Evolutionary conservation across 2,113 vertebrate species (phyloP), one percentile per base, ranked within the genome.

Genomic region (Salvator merianae): DNA sequence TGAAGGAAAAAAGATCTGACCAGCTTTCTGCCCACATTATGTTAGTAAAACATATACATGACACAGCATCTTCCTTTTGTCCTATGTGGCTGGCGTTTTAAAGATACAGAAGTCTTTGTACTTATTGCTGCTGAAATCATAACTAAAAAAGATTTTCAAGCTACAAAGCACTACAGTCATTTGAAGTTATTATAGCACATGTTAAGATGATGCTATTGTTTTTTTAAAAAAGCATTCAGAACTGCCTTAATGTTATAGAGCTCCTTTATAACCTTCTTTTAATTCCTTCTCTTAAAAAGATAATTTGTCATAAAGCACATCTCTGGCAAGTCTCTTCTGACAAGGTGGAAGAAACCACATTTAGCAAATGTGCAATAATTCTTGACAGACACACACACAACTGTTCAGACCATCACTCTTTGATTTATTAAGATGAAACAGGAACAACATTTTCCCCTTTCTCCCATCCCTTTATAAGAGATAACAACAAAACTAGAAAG

Each of bases 71-170:
- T 91, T 92, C 94, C 94, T 95, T 92, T 91, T 88, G 88, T 89
- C 90, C 93, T 92, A 95, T n/a, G n/a, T 95, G 93, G 94, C 94
- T 94, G 93, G 91, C 92, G 92, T 92, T 94, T 96, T n/a, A n/a
- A 95, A 95, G 93, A 93, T 91, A 94, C 92, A 94, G 95, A 71
- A 77, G 91, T 84, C 78, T 76, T 0, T 91, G 90, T 50, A 84
- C 81, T 87, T 80, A 92, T 86, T 90, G 90, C 83, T 79, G 83
- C 82, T 83, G 82, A 66, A 92, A 88, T 84, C 59, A 83, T 88
- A 72, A 26, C 80, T 78, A 86, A 80, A 66, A 74, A 68, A 78
- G 81, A 74, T 74, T n/a, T 79, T 78, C 75, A 86, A 83, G 30
- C 28, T 32, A 73, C 30, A 1, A 1, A 32, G 5, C 53, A 32